Evolutionary conservation across 2,888 invertebrate genomes (phyloP).

Genomic region (Drosophila testacea): DNA sequence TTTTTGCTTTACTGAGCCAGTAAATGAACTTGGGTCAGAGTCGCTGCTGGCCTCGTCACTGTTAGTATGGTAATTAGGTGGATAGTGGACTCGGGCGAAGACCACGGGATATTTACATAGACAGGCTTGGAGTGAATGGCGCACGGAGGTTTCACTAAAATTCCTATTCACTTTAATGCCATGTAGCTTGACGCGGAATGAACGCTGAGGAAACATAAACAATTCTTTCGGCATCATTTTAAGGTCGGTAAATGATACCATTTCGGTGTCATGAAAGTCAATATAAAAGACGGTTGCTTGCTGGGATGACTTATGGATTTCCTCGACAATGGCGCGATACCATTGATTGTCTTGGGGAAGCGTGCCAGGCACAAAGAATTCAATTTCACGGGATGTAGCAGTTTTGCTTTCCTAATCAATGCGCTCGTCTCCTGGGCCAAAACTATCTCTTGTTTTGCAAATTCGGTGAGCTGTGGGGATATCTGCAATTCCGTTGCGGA

Average conservation of each 20-base stretch:
- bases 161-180: constrained; percentile 83
- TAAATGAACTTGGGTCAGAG: constrained; percentile 9
- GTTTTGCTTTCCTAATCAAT: constrained; percentile 84
- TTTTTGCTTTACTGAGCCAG: neutral
- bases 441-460: constrained; percentile 85
- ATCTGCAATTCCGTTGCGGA: constrained; percentile 78
- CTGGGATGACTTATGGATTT: constrained; percentile 85
- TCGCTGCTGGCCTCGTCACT: neutral
- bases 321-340: constrained; percentile 90
- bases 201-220: constrained; percentile 86
- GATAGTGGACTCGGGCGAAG: constrained; percentile 70
- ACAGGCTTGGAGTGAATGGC: constrained; percentile 65
- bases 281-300: constrained; percentile 89
- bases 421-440: constrained; percentile 86
- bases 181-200: constrained; percentile 86
- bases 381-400: constrained; percentile 83
- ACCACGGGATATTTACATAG: constrained; percentile 52
- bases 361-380: constrained; percentile 87
- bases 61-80: constrained; percentile 26
- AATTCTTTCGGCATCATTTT: constrained; percentile 86
- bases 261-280: constrained; percentile 90
- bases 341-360: constrained; percentile 88
- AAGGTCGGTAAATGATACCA: constrained; percentile 85
- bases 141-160: constrained; percentile 80
- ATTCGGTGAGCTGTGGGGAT: constrained; percentile 82